Evolutionary conservation across 2,888 invertebrate species (phyloP).

Genomic region (Xanthorhoe designata): DNA sequence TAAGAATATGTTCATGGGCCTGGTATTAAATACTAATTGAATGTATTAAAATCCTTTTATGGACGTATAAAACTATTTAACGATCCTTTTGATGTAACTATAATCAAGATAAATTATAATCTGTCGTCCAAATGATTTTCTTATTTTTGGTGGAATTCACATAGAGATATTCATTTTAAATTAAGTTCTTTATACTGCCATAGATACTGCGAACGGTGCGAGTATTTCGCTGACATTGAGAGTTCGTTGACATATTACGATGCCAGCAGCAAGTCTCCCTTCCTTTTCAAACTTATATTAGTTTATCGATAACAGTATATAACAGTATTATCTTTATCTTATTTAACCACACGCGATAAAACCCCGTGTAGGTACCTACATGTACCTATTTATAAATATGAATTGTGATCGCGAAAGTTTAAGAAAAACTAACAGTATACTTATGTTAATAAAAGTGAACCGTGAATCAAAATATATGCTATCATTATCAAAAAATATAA

Average conservation of each 20-base stretch:
- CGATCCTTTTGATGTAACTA: slow-evolving; percentile 52
- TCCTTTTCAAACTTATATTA: slow-evolving; percentile 58
- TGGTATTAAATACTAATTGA: slow-evolving; percentile 53
- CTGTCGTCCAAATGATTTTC: slow-evolving; percentile 49
- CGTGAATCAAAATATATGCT: background rate
- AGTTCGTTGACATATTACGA: slow-evolving; percentile 75
- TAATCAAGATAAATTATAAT: slow-evolving; percentile 52
- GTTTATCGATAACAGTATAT: background rate
- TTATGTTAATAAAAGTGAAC: background rate
- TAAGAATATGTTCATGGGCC: slow-evolving; percentile 54
- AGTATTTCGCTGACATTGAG: slow-evolving; percentile 77
- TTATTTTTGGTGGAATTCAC: slow-evolving; percentile 50
- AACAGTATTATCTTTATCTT: no score
- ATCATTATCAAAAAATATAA: no score
- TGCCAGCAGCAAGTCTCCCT: slow-evolving; percentile 66
- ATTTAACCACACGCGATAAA: no score
- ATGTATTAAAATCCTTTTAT: slow-evolving; percentile 58
- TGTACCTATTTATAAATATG: no score
- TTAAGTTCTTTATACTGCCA: slow-evolving; percentile 12
- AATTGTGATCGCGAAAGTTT: no score
- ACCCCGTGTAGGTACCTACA: no score
- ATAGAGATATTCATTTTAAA: slow-evolving; percentile 31
- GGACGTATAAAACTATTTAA: slow-evolving; percentile 52
- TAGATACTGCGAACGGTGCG: slow-evolving; percentile 45
- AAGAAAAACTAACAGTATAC: no score